Conservation (phyloP, 1,140 invertebrate species). For the Paraescarpia echinospica region DNA sequence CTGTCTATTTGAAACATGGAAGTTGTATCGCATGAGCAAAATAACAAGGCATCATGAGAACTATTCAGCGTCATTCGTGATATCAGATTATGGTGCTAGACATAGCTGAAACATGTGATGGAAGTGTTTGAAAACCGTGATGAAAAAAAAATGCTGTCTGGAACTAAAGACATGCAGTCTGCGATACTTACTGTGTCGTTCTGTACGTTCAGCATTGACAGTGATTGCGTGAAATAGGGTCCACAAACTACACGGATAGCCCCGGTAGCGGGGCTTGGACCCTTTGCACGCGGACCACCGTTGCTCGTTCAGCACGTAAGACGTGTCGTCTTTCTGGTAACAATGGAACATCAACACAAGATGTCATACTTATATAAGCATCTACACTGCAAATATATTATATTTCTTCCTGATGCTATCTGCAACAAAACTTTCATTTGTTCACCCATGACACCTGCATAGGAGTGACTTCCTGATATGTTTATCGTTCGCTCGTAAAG, state of each 20-base stretch:
- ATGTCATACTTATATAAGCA: background rate
- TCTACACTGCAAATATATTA: background rate
- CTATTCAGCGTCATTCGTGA: too few species aligned
- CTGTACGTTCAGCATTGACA: conserved; percentile 15
- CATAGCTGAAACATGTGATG: too few species aligned
- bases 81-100: too few species aligned
- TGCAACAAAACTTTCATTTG: too few species aligned
- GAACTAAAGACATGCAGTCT: background rate
- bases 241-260: conserved; percentile 36
- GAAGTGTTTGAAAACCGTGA: background rate
- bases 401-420: background rate
- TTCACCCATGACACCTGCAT: too few species aligned
- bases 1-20: too few species aligned
- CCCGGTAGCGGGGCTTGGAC: conserved; percentile 23
- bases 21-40: too few species aligned
- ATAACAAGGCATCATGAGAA: too few species aligned
- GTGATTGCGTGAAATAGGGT: conserved; percentile 32
- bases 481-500: too few species aligned
- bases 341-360: background rate
- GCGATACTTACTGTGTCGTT: background rate
- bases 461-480: too few species aligned
- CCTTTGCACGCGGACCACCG: conserved; percentile 32
- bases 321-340: background rate
- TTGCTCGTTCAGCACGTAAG: background rate
- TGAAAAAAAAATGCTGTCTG: background rate